phyloP scores from a whole-genome alignment of 2,113 vertebrate species.

The Albula goreensis region DNA sequence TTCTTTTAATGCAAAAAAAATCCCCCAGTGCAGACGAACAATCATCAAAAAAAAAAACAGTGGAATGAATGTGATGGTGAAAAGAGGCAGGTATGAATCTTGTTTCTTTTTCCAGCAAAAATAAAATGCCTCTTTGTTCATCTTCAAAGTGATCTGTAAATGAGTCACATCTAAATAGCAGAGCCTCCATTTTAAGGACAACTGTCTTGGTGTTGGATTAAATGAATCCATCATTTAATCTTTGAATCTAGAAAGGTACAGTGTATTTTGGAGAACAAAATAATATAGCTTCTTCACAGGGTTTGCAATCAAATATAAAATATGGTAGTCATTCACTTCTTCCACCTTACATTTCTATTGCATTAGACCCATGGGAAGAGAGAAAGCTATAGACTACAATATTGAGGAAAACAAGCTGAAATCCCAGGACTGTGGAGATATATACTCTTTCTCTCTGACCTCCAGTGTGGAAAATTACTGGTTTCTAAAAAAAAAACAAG shows the following conservation, averaged over 20 bases:
- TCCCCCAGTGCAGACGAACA: constrained; percentile 15
- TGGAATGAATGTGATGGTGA: constrained; percentile 11
- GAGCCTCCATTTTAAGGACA: neutral
- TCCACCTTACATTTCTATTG: constrained; percentile 15
- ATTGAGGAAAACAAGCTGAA: neutral
- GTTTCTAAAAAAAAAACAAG: constrained; percentile 68
- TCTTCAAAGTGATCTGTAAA: constrained; percentile 1
- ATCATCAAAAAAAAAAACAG: constrained; percentile 17
- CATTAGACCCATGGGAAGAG: constrained; percentile 1
- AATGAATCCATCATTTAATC: neutral
- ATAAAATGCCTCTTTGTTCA: constrained; percentile 4
- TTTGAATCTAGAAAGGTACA: neutral
- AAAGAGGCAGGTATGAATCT: neutral
- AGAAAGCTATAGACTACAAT: neutral
- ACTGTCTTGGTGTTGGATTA: neutral
- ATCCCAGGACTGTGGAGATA: constrained; percentile 50
- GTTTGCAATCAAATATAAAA: constrained; percentile 2
- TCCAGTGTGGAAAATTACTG: constrained; percentile 67
- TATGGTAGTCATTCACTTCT: neutral
- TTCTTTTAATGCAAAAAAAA: constrained; percentile 11
- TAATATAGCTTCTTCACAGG: neutral
- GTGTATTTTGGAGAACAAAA: neutral
- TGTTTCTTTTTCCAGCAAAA: neutral
- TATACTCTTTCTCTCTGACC: constrained; percentile 58
- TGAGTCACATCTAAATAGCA: neutral